Percentiles rank a stretch among this genome's conserved stretches.
phyloP scores from a whole-genome alignment of 2,113 vertebrate genomes.

The Menura novaehollandiae region DNA sequence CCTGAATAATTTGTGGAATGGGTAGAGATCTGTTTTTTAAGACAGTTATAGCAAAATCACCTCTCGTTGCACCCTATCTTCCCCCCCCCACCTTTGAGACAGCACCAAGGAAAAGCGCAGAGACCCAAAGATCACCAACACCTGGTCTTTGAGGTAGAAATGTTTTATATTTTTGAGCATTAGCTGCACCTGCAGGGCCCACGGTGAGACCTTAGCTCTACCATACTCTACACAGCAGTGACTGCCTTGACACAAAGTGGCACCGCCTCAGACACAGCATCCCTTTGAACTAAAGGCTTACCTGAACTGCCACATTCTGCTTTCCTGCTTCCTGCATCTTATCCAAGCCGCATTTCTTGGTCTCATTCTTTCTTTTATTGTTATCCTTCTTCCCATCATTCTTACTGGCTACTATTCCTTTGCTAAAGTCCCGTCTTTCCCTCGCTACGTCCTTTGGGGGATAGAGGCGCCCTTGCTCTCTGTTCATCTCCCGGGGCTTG shows the following conservation, averaged over 20 bases:
- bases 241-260: not conserved
- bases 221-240: not conserved
- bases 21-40: not conserved
- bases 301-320: constrained; percentile 85
- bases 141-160: not conserved
- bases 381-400: constrained; percentile 86
- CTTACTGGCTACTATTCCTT: constrained; percentile 79
- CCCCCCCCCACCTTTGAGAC: not conserved
- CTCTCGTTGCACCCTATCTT: not conserved
- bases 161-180: not conserved
- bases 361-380: constrained; percentile 89
- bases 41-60: not conserved
- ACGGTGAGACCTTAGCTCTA: not conserved
- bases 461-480: constrained; percentile 79
- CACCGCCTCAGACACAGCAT: not conserved
- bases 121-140: not conserved
- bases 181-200: not conserved
- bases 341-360: constrained; percentile 82
- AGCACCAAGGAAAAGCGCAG: not conserved
- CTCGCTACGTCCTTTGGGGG: constrained; percentile 81
- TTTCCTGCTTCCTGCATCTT: constrained; percentile 82
- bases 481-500: constrained; percentile 87
- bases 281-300: constrained; percentile 58
- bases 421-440: constrained; percentile 82
- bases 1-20: not conserved